Evolutionary conservation across 1,140 invertebrate genomes (phyloP).

Genomic region (Atta colombica): DNA sequence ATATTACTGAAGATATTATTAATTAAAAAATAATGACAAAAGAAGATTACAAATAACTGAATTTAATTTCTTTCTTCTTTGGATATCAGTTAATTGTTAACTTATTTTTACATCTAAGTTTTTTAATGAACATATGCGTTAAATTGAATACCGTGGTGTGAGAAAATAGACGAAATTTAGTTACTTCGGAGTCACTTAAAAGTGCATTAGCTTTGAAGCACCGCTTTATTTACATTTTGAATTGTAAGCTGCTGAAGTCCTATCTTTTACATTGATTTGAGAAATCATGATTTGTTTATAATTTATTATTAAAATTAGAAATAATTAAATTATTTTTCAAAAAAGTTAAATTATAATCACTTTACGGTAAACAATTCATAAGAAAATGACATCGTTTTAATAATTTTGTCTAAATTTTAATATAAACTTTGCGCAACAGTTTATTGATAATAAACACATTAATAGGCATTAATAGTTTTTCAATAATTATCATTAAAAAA

Average conservation of each 20-base stretch:
- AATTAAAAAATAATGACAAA: not conserved
- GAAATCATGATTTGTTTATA: constrained; percentile 28
- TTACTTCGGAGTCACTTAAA: constrained; percentile 2
- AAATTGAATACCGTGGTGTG: constrained; percentile 1
- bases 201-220: not conserved
- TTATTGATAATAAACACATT: not conserved
- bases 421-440: not conserved
- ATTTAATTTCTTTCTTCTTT: not conserved
- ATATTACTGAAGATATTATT: not conserved
- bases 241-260: not conserved
- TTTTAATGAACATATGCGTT: constrained; percentile 11
- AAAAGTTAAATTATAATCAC: no score
- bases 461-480: not conserved
- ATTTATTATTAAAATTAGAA: not conserved
- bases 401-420: not conserved
- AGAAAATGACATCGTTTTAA: constrained; percentile 44
- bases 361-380: not conserved
- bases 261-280: constrained; percentile 20
- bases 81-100: not conserved
- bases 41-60: not conserved
- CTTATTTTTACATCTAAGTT: not conserved
- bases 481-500: not conserved
- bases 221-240: constrained; percentile 46
- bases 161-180: constrained; percentile 31
- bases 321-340: not conserved